phyloP scores from a whole-genome alignment of 2,888 invertebrate species.

The Andrena minutula region DNA sequence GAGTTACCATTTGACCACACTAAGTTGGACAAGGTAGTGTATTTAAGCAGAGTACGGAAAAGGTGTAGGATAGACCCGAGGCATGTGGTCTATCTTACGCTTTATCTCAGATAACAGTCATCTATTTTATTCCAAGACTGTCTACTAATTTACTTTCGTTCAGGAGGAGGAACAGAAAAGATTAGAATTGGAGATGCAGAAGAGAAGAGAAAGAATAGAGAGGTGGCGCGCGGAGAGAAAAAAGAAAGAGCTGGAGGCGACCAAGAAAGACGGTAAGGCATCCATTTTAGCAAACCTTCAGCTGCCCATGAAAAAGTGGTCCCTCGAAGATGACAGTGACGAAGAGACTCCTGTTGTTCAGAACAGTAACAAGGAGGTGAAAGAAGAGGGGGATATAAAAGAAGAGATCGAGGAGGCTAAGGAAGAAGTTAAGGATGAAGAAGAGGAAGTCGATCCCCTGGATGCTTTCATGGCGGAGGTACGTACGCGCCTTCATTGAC shows the following conservation, averaged over 20 bases:
- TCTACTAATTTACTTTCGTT: not conserved
- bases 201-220: constrained; percentile 97
- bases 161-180: constrained; percentile 96
- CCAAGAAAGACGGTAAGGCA: constrained; percentile 92
- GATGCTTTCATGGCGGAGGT: constrained; percentile 98
- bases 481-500: constrained; percentile 10
- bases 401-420: constrained; percentile 82
- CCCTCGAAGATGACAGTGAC: constrained; percentile 98
- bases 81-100: no score
- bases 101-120: no score
- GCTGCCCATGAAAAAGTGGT: constrained; percentile 93
- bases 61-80: no score
- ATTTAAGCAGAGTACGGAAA: not conserved
- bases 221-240: constrained; percentile 98
- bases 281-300: constrained; percentile 88
- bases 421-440: constrained; percentile 81
- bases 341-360: constrained; percentile 87
- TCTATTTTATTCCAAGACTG: rapidly evolving
- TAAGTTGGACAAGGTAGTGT: constrained; percentile 90
- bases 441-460: constrained; percentile 96
- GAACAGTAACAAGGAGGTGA: constrained; percentile 79
- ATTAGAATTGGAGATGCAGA: constrained; percentile 97
- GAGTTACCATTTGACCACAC: constrained; percentile 90
- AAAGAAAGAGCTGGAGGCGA: constrained; percentile 93
- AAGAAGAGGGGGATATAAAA: constrained; percentile 87